A percentile compares a stretch with the other conserved stretches of the same genome.
Conservation (phyloP, 2,113 vertebrate species). For the Mobula hypostoma region DNA sequence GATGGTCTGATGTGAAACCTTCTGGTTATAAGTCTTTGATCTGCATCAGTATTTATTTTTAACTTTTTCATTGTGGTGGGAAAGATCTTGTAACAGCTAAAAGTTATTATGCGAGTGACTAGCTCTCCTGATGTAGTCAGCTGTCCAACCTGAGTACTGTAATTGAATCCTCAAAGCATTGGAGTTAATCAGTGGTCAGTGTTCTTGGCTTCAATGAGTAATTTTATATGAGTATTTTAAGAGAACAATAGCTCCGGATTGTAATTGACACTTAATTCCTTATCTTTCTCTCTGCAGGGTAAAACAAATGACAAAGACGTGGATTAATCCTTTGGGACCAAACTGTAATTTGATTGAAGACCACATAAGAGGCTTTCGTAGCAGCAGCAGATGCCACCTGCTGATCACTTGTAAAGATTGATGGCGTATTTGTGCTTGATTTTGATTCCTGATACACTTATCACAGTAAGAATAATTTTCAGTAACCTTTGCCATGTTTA, state of each 20-base stretch:
- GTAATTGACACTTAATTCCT: conserved; percentile 12
- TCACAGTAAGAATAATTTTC: conserved; percentile 19
- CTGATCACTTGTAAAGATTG: neutral
- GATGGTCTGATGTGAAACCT: neutral
- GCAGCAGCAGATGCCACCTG: conserved; percentile 5
- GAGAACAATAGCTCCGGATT: neutral
- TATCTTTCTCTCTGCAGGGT: conserved; percentile 1
- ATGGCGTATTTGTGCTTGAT: conserved; percentile 28
- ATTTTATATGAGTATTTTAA: neutral
- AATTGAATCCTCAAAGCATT: neutral
- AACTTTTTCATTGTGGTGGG: neutral
- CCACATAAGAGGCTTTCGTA: neutral
- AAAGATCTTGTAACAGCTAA: neutral
- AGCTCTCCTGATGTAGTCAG: neutral
- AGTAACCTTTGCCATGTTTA: neutral
- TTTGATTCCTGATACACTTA: neutral
- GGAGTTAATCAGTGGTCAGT: neutral
- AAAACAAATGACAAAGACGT: neutral
- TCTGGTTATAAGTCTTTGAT: neutral
- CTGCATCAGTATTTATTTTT: neutral
- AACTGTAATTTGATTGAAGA: conserved; percentile 19
- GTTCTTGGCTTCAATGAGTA: neutral
- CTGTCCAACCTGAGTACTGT: no score
- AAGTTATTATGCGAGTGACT: neutral
- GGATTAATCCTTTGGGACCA: neutral